Evolutionary conservation across 2,888 invertebrate species (phyloP).

Genomic region (Meliscaeva auricollis): DNA sequence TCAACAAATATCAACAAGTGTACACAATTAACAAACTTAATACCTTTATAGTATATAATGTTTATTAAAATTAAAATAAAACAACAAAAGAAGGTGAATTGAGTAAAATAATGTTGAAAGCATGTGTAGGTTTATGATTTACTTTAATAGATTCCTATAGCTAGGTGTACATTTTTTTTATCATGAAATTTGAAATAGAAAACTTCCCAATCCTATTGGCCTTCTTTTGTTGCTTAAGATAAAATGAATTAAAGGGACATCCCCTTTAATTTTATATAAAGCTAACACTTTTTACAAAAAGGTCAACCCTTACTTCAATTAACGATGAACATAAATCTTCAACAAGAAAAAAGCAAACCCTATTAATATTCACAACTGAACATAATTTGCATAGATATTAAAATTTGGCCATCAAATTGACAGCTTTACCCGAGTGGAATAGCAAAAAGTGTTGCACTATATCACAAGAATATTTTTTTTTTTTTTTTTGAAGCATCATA

Average conservation of each 20-base stretch:
- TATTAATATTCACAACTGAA: constrained; percentile 72
- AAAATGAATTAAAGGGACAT: not conserved
- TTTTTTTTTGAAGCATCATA: no score
- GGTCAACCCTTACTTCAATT: constrained; percentile 59
- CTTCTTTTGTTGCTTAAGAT: not conserved
- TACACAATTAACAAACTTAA: no score
- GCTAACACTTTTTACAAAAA: constrained; percentile 39
- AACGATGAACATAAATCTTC: constrained; percentile 49
- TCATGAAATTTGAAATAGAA: constrained; percentile 7
- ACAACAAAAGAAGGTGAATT: no score
- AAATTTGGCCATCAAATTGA: constrained; percentile 69
- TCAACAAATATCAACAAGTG: no score
- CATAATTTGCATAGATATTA: constrained; percentile 74
- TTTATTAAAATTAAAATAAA: no score
- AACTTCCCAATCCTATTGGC: not conserved
- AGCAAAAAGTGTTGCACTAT: constrained; percentile 69
- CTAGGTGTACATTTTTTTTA: no score
- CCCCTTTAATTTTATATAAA: constrained; percentile 36
- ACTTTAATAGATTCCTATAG: no score
- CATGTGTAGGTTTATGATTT: no score
- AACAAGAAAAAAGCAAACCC: constrained; percentile 49
- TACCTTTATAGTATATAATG: no score
- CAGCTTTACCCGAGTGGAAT: constrained; percentile 47
- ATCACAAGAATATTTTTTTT: no score
- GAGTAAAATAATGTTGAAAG: no score